Base-by-base conservation (phyloP, 1,140 invertebrate genomes). In the Hypothenemus hampei region DNA sequence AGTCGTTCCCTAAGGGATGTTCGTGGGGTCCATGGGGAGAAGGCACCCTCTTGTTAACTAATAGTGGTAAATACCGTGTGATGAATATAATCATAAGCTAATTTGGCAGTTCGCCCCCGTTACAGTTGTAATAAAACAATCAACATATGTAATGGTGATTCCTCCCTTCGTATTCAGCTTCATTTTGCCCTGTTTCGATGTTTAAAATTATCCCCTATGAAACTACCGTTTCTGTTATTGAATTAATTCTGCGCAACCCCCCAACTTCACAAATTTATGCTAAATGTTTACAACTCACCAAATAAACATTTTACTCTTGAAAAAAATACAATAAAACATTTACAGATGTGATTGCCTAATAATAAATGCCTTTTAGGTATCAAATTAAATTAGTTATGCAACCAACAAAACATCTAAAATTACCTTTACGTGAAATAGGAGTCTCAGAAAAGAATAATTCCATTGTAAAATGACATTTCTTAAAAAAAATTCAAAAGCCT, bases 21-120 rank as follows among this genome's bases (percentile, higher is more conserved):
- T 31, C 26, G 4, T 4, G 19, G 31, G 15, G 21, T 24, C 46
- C 23, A 22, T 23, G 36, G 56, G 62, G 62, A 62, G 56, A 39
- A 43, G 35, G 46, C 56, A 63, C 61, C 67, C 67, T 63, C 59
- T 65, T 69, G 65, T 66, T 65, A 66, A 63, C 62, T 69, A 69
- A 69, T 69, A 67, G 67, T 61, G 67, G 67, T 69, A 69, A 69
- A 69, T 67, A 69, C 67, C 63, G 65, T 66, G 64, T 69, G 67
- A 67, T 69, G 60, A 64, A 67, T 66, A 61, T 69, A 69, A 69
- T 69, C 65, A 66, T 67, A 69, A 69, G 64, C 67, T 69, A 69
- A 69, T 69, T 67, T 49, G 47, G 33, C 59, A 24, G 46, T 47
- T 58, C 58, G 46, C 64, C 65, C 65, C 57, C 36, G 55, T 57